A percentile compares a stretch with the other conserved stretches of the same genome.
These are phyloP conservation scores for Tineola bisselliella DNA, from an alignment of 2,888 invertebrate species.

Conservation along the genomic window DNA sequence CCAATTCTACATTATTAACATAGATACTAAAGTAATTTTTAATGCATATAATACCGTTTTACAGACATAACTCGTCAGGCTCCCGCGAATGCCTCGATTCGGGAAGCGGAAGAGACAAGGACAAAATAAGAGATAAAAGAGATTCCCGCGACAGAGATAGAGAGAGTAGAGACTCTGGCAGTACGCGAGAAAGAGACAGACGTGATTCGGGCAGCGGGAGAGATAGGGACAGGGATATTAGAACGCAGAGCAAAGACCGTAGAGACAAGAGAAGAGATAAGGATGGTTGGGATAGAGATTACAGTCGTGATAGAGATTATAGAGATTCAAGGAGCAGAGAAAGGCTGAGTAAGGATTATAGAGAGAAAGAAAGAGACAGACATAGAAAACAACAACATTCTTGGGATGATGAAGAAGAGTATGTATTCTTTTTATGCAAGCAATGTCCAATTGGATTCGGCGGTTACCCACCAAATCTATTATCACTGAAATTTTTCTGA, in stretches of 20 bases:
- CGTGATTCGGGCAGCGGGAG: conserved; percentile 55
- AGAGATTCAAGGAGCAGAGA: conserved; percentile 51
- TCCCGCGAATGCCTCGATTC: conserved; percentile 59
- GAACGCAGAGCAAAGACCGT: conserved; percentile 22
- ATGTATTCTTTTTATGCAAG: conserved; percentile 28
- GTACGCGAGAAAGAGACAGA: conserved; percentile 44
- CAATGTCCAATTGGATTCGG: neutral
- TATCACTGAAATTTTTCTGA: too few species aligned
- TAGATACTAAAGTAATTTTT: too few species aligned
- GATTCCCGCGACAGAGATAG: conserved; percentile 45
- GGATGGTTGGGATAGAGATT: conserved; percentile 51
- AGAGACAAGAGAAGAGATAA: conserved; percentile 37
- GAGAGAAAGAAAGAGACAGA: conserved; percentile 56
- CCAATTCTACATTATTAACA: too few species aligned
- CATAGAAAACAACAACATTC: conserved; percentile 71
- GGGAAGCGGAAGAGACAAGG: conserved; percentile 61
- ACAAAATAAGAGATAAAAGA: conserved; percentile 50
- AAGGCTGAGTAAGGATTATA: conserved; percentile 58
- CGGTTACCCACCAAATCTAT: too few species aligned
- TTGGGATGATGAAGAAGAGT: conserved; percentile 79
- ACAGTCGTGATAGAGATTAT: conserved; percentile 52
- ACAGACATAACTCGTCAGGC: conserved; percentile 57
- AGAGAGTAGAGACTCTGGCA: conserved; percentile 39
- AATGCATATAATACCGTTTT: too few species aligned
- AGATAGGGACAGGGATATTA: conserved; percentile 27